Percentiles rank a stretch among this genome's conserved stretches.
phyloP scores from a whole-genome alignment of 1,140 invertebrate species.

The Thaumatotibia leucotreta region DNA sequence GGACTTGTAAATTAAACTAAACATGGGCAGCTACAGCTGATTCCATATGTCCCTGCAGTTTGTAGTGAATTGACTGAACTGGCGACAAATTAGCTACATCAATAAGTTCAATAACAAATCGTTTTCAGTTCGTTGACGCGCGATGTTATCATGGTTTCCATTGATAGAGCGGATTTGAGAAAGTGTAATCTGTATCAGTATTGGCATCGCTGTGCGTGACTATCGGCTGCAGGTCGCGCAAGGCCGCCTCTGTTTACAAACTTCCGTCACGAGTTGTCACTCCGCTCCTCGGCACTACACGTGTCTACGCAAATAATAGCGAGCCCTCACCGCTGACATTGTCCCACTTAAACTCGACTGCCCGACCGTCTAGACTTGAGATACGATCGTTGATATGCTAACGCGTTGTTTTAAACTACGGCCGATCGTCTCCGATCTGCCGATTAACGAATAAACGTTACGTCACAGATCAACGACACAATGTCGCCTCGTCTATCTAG shows the following conservation, averaged over 20 bases:
- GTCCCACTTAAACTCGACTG: conserved; percentile 54
- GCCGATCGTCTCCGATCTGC: conserved; percentile 6
- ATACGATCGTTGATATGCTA: conserved; percentile 53
- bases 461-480: conserved; percentile 8
- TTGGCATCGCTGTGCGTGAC: conserved; percentile 57
- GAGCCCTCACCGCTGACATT: conserved; percentile 69
- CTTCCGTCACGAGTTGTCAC: conserved; percentile 66
- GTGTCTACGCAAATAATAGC: conserved; percentile 70
- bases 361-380: conserved; percentile 57
- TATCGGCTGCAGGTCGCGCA: conserved; percentile 39
- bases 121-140: conserved; percentile 5
- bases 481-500: conserved; percentile 9
- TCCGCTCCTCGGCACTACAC: conserved; percentile 45
- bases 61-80: too few species aligned
- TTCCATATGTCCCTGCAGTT: too few species aligned
- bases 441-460: conserved; percentile 12
- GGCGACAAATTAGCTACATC: not conserved
- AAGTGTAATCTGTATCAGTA: conserved; percentile 24
- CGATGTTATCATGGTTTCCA: conserved; percentile 36
- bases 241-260: conserved; percentile 72
- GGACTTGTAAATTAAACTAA: too few species aligned
- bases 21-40: too few species aligned
- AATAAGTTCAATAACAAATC: conserved; percentile 7
- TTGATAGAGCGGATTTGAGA: conserved; percentile 43
- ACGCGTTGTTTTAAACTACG: conserved; percentile 24